Conservation (phyloP, 1,140 invertebrate species). For the Drosophila rhopaloa region DNA sequence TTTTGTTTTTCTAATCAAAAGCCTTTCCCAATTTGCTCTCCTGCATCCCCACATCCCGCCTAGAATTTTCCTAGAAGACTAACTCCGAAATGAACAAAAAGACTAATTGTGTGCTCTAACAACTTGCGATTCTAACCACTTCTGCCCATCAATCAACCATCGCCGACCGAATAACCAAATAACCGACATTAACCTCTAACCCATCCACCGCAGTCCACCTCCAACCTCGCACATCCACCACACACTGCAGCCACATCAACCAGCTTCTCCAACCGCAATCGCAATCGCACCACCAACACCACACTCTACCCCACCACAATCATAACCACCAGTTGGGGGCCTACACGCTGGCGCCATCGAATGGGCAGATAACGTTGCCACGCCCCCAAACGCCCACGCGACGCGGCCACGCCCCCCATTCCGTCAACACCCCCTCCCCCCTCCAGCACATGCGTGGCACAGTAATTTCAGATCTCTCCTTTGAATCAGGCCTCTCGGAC, state of each 20-base stretch:
- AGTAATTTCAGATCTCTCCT: conserved; percentile 92
- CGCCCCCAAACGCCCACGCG: conserved; percentile 48
- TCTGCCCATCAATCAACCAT: conserved; percentile 40
- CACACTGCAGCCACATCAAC: conserved; percentile 38
- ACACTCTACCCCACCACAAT: conserved; percentile 39
- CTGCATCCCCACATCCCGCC: background rate
- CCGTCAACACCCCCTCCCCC: conserved; percentile 43
- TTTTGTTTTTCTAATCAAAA: background rate
- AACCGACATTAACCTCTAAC: conserved; percentile 54
- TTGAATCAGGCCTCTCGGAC: conserved; percentile 96
- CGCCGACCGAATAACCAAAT: conserved; percentile 35
- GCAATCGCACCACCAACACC: conserved; percentile 19
- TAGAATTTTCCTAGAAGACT: background rate
- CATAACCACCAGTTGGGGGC: conserved; percentile 13
- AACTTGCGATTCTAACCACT: conserved; percentile 48
- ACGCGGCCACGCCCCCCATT: conserved; percentile 60
- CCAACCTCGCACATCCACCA: conserved; percentile 43
- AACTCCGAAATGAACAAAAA: background rate
- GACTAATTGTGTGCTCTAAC: conserved; percentile 40
- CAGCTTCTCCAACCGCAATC: conserved; percentile 41
- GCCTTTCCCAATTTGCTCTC: background rate
- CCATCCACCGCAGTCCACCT: conserved; percentile 36
- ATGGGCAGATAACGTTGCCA: conserved; percentile 64
- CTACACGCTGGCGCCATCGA: conserved; percentile 18
- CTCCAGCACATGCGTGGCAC: conserved; percentile 77